Evolutionary conservation across 2,797 vertebrate species (phyloP).

Genomic region (Pseudopleuronectes americanus): DNA sequence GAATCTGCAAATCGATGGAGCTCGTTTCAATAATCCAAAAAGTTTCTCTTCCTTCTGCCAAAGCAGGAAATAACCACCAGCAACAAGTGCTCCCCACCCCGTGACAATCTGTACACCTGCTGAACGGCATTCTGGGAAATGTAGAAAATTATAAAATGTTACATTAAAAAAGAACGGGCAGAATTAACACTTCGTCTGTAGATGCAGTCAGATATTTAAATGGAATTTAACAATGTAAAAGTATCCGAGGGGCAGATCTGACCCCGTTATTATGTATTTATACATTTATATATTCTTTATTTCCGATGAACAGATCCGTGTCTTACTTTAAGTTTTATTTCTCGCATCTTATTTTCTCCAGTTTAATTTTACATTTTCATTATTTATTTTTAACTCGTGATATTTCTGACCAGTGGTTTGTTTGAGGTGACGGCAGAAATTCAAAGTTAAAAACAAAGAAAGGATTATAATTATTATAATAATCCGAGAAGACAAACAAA

Average conservation of each 20-base stretch:
- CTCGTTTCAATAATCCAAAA: too few species aligned
- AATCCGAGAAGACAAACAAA: background rate
- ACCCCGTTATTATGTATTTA: background rate
- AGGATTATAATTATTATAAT: background rate
- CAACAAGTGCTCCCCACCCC: too few species aligned
- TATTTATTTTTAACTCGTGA: background rate
- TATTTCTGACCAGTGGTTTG: background rate
- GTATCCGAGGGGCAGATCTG: background rate
- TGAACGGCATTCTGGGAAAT: too few species aligned
- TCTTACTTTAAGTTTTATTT: background rate
- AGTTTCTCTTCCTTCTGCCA: too few species aligned
- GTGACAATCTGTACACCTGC: too few species aligned
- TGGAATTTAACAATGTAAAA: slow-evolving; percentile 1
- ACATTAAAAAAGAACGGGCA: too few species aligned
- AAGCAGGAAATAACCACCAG: too few species aligned
- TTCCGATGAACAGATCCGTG: background rate
- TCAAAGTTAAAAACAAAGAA: background rate
- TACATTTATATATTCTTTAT: background rate
- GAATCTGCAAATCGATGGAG: too few species aligned
- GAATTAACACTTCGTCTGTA: too few species aligned
- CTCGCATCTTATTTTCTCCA: background rate
- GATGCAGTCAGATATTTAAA: background rate
- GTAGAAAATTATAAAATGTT: too few species aligned
- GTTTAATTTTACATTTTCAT: slow-evolving; percentile 20
- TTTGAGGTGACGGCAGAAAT: background rate